phyloP scores from a whole-genome alignment of 2,888 invertebrate genomes.

The Polydesmus complanatus region DNA sequence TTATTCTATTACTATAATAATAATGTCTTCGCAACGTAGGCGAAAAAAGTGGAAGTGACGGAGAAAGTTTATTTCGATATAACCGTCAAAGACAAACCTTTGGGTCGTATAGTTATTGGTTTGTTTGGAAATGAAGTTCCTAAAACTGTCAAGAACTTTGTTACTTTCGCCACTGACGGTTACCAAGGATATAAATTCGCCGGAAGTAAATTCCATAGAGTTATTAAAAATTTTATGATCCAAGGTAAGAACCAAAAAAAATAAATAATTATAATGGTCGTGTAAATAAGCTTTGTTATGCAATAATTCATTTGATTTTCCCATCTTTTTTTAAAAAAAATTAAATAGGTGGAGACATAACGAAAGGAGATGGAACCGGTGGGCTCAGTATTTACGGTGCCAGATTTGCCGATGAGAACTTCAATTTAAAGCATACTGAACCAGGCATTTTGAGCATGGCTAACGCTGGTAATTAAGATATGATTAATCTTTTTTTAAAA shows the following conservation, averaged over 20 bases:
- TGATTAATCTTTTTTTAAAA: not conserved
- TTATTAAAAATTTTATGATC: constrained; percentile 79
- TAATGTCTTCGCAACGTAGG: too few species aligned
- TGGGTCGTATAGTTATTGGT: constrained; percentile 68
- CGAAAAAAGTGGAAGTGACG: constrained; percentile 8
- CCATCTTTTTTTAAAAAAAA: not conserved
- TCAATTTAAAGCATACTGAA: constrained; percentile 59
- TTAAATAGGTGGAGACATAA: not conserved
- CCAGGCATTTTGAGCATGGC: constrained; percentile 87
- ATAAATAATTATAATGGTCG: not conserved
- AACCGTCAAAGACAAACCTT: constrained; percentile 50
- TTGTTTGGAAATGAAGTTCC: constrained; percentile 79
- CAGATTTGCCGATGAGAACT: constrained; percentile 73
- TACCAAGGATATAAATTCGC: constrained; percentile 45
- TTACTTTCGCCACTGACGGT: constrained; percentile 59
- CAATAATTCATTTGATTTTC: not conserved
- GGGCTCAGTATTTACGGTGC: constrained; percentile 62
- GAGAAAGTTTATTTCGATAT: constrained; percentile 65
- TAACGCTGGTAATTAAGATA: constrained; percentile 41
- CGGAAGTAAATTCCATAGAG: constrained; percentile 65
- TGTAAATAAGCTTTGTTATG: not conserved
- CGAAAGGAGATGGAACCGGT: constrained; percentile 9
- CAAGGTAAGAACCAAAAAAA: too few species aligned
- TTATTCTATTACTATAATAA: too few species aligned
- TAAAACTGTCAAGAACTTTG: constrained; percentile 73